Evolutionary conservation across 2,888 invertebrate species (phyloP).

Genomic region (Spilosoma lubricipeda): DNA sequence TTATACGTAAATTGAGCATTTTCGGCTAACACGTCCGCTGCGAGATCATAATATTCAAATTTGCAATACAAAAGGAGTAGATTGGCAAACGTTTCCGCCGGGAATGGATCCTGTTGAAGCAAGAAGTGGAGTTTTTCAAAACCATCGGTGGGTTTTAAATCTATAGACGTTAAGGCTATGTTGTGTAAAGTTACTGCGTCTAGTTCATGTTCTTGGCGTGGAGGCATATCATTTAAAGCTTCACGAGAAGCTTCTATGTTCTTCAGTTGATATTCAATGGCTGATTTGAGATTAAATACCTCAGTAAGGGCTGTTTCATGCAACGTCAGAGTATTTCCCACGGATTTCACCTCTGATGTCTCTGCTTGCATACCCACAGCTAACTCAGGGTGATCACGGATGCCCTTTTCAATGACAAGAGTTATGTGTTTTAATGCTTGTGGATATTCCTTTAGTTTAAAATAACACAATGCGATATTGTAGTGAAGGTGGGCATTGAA

Average conservation of each 20-base stretch:
- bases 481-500: conserved; percentile 97
- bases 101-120: conserved; percentile 97
- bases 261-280: conserved; percentile 96
- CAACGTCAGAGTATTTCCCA: conserved; percentile 97
- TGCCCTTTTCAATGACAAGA: conserved; percentile 97
- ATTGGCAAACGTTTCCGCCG: conserved; percentile 99
- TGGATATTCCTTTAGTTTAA: conserved; percentile 96
- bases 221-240: conserved; percentile 95
- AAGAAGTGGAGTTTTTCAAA: conserved; percentile 95
- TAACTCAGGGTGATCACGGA: conserved; percentile 98
- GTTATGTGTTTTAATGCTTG: conserved; percentile 97
- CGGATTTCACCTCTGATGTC: conserved; percentile 96
- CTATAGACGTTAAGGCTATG: conserved; percentile 96
- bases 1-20: conserved; percentile 98
- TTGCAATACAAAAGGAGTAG: conserved; percentile 97
- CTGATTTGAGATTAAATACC: conserved; percentile 99
- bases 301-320: conserved; percentile 99
- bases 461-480: conserved; percentile 98
- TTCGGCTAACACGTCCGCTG: conserved; percentile 99
- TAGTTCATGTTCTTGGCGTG: conserved; percentile 97
- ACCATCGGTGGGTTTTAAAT: conserved; percentile 95
- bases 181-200: conserved; percentile 99
- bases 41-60: conserved; percentile 98
- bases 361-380: conserved; percentile 99
- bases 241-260: conserved; percentile 93